Evolutionary conservation across 2,113 vertebrate species (phyloP), one percentile per base, ranked within the genome.

Genomic region (Xyliphius kryptos): DNA sequence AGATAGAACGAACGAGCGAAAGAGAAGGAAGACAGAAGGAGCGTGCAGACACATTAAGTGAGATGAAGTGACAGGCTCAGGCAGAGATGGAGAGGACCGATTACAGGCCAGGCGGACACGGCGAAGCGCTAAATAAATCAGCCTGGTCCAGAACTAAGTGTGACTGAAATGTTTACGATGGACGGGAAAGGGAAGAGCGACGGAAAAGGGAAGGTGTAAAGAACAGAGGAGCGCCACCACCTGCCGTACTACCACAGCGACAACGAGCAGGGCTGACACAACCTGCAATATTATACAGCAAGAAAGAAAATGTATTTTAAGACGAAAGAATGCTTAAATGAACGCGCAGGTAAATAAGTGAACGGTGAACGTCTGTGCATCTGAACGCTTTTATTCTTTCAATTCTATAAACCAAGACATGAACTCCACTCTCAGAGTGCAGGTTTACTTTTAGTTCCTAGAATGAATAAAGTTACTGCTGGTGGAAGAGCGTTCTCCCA

Each of bases 131-230:
- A 70, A 81, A 82, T 80, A 79, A 82, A 82, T 81, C 81, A 80
- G 65, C 53, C 60, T n/a, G 62, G 11, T 32, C 74, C 60, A 67
- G 71, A 56, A 57, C 63, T 73, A 70, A 78, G 69, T 73, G 70
- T 77, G 78, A 80, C 74, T 76, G 74, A 84, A 80, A 78, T 81
- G 76, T 79, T 77, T 78, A 79, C 55, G n/a, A 71, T 71, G 67
- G 57, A 11, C 16, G 47, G 20, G 15, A 47, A n/a, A 68, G 64
- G 61, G 58, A 64, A 12, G 16, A 57, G 1, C 21, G 19, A 44
- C 6, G 20, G 43, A 44, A 12, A 5, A 13, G 36, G 40, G 49
- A 32, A 49, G n/a, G 48, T 50, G 48, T 21, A 46, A 15, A 47
- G 22, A 47, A 59, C 20, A 36, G 22, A 59, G 15, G 43, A 14